Base-by-base conservation (phyloP, 2,797 vertebrate genomes). In the Poeciliopsis presidionis region DNA sequence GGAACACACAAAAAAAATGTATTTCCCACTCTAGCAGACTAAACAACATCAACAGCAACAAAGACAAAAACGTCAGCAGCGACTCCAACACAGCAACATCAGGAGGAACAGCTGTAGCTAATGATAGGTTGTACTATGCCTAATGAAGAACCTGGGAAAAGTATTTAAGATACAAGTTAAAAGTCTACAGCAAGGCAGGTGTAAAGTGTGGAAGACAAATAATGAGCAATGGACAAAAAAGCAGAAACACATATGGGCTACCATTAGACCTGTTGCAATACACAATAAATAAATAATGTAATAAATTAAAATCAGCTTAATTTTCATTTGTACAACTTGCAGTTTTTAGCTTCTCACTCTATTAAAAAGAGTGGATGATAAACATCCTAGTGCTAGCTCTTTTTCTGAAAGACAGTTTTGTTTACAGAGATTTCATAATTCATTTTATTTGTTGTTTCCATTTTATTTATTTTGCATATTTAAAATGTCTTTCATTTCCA, bases 1-100 rank as follows among this genome's bases (percentile, higher is more conserved):
- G 63, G 72, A 74, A 43, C 78, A 74, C 39, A 41, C 1, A 41
- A 7, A 88, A 90, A 79, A 73, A 73, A 75, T 51, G 63, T 86
- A 80, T 81, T 88, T 25, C 8, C 67, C 71, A 57, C 82, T 73
- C 80, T 73, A 51, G 73, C 77, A 92, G 87, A 92, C 91, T 79
- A 93, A 91, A 92, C 90, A 91, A 86, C 76, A 85, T 76, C 87
- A 82, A 81, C 3, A 8, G 67, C 2, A 0, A 86, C 71, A 84
- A 78, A 79, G 75, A 90, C n/a, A 92, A 88, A 85, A 85, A 81
- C 84, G 78, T 41, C 81, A 88, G 77, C 84, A 81, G 84, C 73
- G 84, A 77, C 51, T 12, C 83, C 87, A 84, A 85, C 80, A 89
- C 84, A 87, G 84, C 78, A 76, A 79, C 69, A 74, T 76, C 71